A percentile compares a stretch with the other conserved stretches of the same genome.
These are phyloP conservation scores for Musca vetustissima DNA, from an alignment of 1,140 invertebrate species.

Conservation along the genomic window DNA sequence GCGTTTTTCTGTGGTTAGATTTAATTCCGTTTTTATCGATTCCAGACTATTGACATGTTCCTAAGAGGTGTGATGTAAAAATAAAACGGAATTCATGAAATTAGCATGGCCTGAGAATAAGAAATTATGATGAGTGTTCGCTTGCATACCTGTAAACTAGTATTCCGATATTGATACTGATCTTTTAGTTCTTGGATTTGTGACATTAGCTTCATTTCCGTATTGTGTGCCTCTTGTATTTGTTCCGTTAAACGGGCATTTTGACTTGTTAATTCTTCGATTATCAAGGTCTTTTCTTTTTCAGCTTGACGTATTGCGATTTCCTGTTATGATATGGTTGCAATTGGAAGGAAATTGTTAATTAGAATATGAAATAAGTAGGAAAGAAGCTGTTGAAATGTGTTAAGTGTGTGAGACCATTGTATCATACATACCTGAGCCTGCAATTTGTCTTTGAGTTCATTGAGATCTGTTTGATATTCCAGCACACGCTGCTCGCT, in stretches of 20 bases:
- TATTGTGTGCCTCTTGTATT: constrained; percentile 78
- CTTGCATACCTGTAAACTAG: constrained; percentile 67
- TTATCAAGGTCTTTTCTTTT: constrained; percentile 75
- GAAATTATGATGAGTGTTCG: neutral
- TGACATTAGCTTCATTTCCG: constrained; percentile 76
- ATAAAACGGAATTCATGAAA: neutral
- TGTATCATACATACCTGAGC: constrained; percentile 50
- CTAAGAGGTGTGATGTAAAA: constrained; percentile 44
- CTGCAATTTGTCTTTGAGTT: constrained; percentile 68
- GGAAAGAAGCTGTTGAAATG: neutral
- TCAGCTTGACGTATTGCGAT: constrained; percentile 68
- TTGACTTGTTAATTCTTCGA: constrained; percentile 86
- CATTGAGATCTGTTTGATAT: constrained; percentile 81
- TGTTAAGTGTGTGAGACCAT: neutral
- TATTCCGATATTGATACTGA: constrained; percentile 79
- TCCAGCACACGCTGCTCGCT: constrained; percentile 86
- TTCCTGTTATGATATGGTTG: constrained; percentile 41
- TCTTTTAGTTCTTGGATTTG: constrained; percentile 82
- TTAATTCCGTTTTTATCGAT: constrained; percentile 83
- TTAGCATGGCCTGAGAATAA: neutral
- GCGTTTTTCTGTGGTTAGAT: constrained; percentile 80
- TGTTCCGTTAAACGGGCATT: constrained; percentile 86
- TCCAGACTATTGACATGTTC: constrained; percentile 89
- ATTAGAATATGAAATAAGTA: neutral
- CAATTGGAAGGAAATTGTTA: neutral